Evolutionary conservation across 2,797 vertebrate genomes (phyloP).

Genomic region (Phoxinus dragarum): DNA sequence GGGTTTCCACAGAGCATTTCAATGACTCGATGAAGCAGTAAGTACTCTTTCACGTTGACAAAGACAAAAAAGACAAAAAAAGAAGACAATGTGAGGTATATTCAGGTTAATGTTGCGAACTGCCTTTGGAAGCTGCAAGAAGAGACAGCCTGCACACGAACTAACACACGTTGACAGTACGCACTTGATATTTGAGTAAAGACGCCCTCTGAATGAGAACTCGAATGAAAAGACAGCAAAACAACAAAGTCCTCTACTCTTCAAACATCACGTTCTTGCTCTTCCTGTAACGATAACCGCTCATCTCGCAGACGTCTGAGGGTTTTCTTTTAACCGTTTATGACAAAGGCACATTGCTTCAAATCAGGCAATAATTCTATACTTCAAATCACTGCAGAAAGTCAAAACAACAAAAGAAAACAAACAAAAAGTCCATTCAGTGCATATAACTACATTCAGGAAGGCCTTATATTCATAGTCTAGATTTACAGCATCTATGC

Average conservation of each 20-base stretch:
- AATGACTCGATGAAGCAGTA: constrained; percentile 63
- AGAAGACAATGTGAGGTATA: constrained; percentile 73
- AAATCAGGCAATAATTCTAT: constrained; percentile 81
- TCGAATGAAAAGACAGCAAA: constrained; percentile 53
- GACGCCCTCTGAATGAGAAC: constrained; percentile 46
- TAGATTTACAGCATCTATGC: constrained; percentile 68
- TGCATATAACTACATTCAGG: constrained; percentile 87
- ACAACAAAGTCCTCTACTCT: constrained; percentile 20
- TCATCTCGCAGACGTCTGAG: constrained; percentile 63
- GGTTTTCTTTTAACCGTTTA: constrained; percentile 69
- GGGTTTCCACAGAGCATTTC: constrained; percentile 43
- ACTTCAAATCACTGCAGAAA: constrained; percentile 77
- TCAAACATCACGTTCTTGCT: constrained; percentile 54
- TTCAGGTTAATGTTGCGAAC: constrained; percentile 73
- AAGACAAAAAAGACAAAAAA: constrained; percentile 56
- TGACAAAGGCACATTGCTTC: constrained; percentile 85
- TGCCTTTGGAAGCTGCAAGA: constrained; percentile 49
- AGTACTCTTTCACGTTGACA: constrained; percentile 61
- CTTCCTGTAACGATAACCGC: constrained; percentile 11
- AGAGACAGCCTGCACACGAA: constrained; percentile 9
- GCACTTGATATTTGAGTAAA: neutral
- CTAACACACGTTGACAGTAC: constrained; percentile 51
- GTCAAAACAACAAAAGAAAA: constrained; percentile 56
- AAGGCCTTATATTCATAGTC: constrained; percentile 75
- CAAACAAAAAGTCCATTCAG: constrained; percentile 73